Evolutionary conservation across 2,888 invertebrate species (phyloP).

Genomic region (Phanerotoma sp.): DNA sequence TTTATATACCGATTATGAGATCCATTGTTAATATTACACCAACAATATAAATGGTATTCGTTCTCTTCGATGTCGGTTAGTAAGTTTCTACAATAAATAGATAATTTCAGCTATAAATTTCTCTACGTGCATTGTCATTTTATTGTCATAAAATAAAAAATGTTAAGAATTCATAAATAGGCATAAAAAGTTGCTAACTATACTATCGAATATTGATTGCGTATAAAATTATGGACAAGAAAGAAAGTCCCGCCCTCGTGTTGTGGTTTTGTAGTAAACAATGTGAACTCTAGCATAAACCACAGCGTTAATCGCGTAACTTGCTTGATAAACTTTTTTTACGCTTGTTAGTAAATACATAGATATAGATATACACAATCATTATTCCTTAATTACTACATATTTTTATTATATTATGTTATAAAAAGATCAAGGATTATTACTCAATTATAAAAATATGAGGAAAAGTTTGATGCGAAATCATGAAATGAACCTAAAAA

Average conservation of each 20-base stretch:
- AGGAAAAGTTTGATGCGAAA: no score
- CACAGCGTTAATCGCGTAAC: constrained; percentile 23
- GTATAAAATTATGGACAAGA: constrained; percentile 10
- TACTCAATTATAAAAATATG: background rate
- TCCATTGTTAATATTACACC: no score
- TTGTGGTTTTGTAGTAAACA: constrained; percentile 16
- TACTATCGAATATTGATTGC: background rate
- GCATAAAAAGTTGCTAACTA: background rate
- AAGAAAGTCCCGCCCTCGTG: constrained; percentile 3
- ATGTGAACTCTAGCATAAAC: constrained; percentile 24
- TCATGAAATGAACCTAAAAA: background rate
- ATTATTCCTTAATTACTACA: background rate
- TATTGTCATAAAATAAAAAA: background rate
- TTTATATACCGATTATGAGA: no score
- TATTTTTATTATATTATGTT: background rate
- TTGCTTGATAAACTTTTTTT: constrained; percentile 10
- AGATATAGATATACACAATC: no score
- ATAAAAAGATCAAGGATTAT: no score
- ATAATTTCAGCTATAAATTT: no score
- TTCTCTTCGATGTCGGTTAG: no score
- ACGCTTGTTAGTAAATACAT: background rate
- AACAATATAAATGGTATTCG: no score
- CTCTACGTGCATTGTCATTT: no score
- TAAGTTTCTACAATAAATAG: no score
- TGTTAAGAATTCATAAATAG: background rate